These are phyloP conservation scores for Melanotaenia parkinsoni DNA, from an alignment of 2,797 vertebrate species.

Conservation along the genomic window DNA sequence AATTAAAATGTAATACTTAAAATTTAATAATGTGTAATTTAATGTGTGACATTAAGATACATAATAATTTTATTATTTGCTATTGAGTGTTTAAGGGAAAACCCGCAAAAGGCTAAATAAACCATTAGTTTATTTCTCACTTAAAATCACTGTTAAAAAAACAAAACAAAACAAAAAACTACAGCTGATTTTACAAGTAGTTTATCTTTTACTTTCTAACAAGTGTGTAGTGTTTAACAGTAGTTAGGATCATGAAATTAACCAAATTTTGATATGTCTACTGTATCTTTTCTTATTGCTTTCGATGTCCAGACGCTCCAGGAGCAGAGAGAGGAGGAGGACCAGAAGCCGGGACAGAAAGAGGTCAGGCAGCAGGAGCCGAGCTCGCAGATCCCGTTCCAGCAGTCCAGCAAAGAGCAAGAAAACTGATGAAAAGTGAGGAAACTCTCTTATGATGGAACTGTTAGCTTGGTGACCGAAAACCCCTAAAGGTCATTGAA, in stretches of 20 bases:
- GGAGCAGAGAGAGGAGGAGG: conserved; percentile 93
- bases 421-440: conserved; percentile 89
- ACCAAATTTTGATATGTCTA: background rate
- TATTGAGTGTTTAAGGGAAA: background rate
- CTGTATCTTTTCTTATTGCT: background rate
- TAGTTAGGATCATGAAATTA: background rate
- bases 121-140: background rate
- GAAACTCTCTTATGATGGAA: background rate
- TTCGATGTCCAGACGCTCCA: conserved; percentile 85
- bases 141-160: too few relatives aligned
- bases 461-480: background rate
- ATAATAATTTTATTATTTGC: background rate
- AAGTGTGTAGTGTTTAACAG: background rate
- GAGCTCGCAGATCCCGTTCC: conserved; percentile 89
- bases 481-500: background rate
- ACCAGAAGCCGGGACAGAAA: conserved; percentile 90
- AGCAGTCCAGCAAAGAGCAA: conserved; percentile 89
- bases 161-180: too few relatives aligned
- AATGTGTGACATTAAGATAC: too few relatives aligned
- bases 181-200: too few relatives aligned
- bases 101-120: background rate
- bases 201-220: too few relatives aligned
- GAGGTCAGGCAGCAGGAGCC: conserved; percentile 89
- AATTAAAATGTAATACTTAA: too few relatives aligned
- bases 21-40: too few relatives aligned